Percentiles rank a stretch among this genome's conserved stretches.
Conservation (phyloP, 2,113 vertebrate species). For the Isurus oxyrinchus region DNA sequence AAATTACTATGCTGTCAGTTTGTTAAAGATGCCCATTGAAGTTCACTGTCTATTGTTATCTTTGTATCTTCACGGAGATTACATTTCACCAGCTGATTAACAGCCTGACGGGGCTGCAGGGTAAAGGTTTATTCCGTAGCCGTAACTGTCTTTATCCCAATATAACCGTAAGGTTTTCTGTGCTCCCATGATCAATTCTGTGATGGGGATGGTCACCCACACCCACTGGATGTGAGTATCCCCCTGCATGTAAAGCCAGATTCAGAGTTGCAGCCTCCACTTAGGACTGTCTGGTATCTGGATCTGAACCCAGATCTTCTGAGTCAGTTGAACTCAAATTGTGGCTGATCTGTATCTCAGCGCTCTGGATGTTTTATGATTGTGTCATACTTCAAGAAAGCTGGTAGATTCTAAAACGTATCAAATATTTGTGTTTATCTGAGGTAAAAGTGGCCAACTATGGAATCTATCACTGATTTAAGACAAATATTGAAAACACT, state of each 20-base stretch:
- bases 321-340: background rate
- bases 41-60: background rate
- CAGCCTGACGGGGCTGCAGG: background rate
- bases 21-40: background rate
- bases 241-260: background rate
- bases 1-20: background rate
- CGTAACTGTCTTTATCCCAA: background rate
- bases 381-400: background rate
- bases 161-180: background rate
- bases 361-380: background rate
- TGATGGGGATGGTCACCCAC: background rate
- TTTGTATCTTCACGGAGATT: background rate
- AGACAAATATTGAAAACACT: background rate
- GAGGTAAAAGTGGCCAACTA: background rate
- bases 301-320: background rate
- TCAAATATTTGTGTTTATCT: background rate
- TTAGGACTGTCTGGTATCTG: background rate
- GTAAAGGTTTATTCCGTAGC: background rate
- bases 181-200: background rate
- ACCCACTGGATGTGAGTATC: background rate
- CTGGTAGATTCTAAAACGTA: background rate
- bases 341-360: background rate
- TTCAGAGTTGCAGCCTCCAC: background rate
- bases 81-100: background rate
- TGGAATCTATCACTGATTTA: background rate